These are phyloP conservation scores for Podarcis muralis DNA, from an alignment of 2,113 vertebrate genomes.

Conservation along the genomic window DNA sequence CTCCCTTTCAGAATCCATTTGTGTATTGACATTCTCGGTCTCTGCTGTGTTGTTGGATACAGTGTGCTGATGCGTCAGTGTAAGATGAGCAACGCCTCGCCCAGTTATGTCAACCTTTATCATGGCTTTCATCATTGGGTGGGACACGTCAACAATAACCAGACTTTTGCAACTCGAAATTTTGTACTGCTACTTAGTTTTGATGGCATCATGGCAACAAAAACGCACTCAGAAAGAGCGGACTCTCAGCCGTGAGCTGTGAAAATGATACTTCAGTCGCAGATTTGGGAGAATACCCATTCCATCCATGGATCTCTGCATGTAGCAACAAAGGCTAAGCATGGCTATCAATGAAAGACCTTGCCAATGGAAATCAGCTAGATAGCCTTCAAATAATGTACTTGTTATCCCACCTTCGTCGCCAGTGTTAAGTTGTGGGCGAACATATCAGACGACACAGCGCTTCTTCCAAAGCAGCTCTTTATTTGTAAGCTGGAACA, in stretches of 20 bases:
- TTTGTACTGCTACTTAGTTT: conserved; percentile 42
- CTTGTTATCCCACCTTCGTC: too few relatives aligned
- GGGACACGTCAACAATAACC: conserved; percentile 61
- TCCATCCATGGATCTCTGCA: not conserved
- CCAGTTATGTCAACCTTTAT: conserved; percentile 71
- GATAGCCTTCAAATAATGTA: not conserved
- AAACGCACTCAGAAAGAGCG: not conserved
- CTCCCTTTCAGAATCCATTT: conserved; percentile 21
- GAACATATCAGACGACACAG: too few relatives aligned
- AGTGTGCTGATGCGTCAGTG: conserved; percentile 40
- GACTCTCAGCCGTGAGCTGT: rapidly evolving
- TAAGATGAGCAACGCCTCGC: conserved; percentile 70
- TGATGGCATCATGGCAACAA: conserved; percentile 15
- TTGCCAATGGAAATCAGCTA: not conserved
- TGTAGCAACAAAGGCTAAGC: not conserved
- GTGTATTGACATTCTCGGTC: conserved; percentile 41
- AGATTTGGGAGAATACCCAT: not conserved
- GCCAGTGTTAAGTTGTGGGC: too few relatives aligned
- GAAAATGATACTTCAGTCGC: not conserved
- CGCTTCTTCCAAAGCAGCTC: too few relatives aligned
- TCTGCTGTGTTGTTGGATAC: conserved; percentile 55
- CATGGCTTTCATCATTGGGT: conserved; percentile 70
- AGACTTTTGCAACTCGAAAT: conserved; percentile 57
- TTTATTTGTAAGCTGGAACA: too few relatives aligned
- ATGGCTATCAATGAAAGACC: not conserved